Base-by-base conservation (phyloP, 2,888 invertebrate species). In the Neoaliturus tenellus region DNA sequence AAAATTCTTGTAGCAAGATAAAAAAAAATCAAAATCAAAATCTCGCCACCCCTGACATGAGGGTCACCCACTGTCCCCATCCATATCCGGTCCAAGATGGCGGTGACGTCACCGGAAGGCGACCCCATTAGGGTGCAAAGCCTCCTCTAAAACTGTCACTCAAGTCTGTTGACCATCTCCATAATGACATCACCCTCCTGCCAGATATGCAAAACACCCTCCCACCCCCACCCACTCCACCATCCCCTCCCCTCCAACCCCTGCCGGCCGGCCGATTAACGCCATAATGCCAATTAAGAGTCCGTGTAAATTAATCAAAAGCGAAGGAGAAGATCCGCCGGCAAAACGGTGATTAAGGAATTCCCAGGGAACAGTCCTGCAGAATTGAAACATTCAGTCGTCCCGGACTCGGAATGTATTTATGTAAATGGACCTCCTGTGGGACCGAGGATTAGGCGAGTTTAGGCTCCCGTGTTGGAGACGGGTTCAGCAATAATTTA, bases 61-160 rank as follows among this genome's bases (percentile, higher is more conserved):
- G n/a, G n/a, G n/a, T n/a, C n/a, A n/a, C n/a, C n/a, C n/a, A n/a
- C n/a, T n/a, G n/a, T n/a, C n/a, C n/a, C n/a, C 48, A 75, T 75
- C 39, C 48, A 75, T 10, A 25, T 44, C 44, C 48, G 75, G 75
- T 75, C 75, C 75, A 75, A 75, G 75, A 75, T 75, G 75, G 75
- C 75, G 75, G 25, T 75, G 75, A 75, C 75, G 75, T 75, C 75
- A 75, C 44, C 75, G 75, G 75, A 75, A 75, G 75, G 44, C 69
- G 81, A 81, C 81, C 81, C 81, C 69, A 81, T 81, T 81, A 81
- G 81, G 71, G 69, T 69, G 81, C 81, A 81, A 81, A 81, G 81
- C 81, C 71, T 48, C 44, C 80, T 81, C 81, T 81, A 81, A 81
- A 81, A 81, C 81, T 81, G 81, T 81, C 81, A 81, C 81, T 81